These are phyloP conservation scores for Leptinotarsa juncta DNA, from an alignment of 2,888 invertebrate species.

Conservation along the genomic window DNA sequence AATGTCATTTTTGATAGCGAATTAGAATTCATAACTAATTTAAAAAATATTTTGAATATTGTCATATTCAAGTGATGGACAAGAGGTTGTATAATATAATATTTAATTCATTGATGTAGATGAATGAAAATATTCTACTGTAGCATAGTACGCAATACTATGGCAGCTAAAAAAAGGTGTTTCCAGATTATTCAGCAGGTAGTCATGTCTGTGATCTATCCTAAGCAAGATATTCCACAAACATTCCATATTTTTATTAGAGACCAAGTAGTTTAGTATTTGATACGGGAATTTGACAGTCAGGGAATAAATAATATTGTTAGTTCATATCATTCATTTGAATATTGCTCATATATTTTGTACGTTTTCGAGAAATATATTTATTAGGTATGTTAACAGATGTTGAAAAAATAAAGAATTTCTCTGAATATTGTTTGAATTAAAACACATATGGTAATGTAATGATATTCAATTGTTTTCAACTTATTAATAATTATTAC, in stretches of 20 bases:
- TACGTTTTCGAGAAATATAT: constrained; percentile 30
- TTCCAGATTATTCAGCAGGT: constrained; percentile 9
- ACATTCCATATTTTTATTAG: constrained; percentile 7
- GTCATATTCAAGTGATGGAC: not conserved
- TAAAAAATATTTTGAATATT: too few species aligned
- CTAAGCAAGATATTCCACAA: constrained; percentile 7
- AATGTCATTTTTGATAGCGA: too few species aligned
- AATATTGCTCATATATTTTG: constrained; percentile 35
- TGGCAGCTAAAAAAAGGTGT: constrained; percentile 9
- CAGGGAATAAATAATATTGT: constrained; percentile 14
- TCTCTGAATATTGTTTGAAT: not conserved
- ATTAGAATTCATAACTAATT: too few species aligned
- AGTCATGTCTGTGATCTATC: constrained; percentile 5
- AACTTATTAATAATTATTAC: too few species aligned
- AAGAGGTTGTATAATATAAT: not conserved
- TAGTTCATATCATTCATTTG: constrained; percentile 26
- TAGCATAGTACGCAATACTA: not conserved
- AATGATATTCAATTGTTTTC: too few species aligned
- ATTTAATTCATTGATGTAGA: not conserved
- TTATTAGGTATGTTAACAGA: constrained; percentile 24
- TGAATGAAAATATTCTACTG: not conserved
- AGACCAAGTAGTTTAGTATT: constrained; percentile 15
- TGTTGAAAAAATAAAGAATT: constrained; percentile 14
- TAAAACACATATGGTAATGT: not conserved
- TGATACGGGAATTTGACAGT: constrained; percentile 11